Evolutionary conservation across 2,797 vertebrate genomes (phyloP).

Genomic region (Epinephelus awoara): DNA sequence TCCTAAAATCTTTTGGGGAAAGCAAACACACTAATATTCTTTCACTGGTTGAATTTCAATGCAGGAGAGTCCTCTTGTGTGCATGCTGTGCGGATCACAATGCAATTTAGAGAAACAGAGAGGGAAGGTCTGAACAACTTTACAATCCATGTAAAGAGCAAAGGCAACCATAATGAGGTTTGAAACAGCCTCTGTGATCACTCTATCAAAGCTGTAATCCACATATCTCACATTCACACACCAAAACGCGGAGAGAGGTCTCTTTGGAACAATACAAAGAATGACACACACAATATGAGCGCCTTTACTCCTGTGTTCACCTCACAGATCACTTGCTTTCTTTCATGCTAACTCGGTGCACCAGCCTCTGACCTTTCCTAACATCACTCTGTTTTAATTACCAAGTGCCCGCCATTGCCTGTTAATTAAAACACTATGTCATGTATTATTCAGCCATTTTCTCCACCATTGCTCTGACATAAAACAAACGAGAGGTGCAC

Average conservation of each 20-base stretch:
- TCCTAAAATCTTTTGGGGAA: not conserved
- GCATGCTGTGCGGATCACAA: not conserved
- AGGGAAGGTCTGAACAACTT: constrained; percentile 11
- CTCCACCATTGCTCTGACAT: constrained; percentile 38
- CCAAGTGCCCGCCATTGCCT: constrained; percentile 40
- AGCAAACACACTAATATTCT: not conserved
- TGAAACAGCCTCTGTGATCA: constrained; percentile 4
- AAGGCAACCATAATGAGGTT: not conserved
- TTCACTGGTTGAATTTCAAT: not conserved
- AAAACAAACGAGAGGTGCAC: constrained; percentile 56
- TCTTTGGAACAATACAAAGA: constrained; percentile 2
- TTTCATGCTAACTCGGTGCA: constrained; percentile 16
- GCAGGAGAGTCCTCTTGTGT: not conserved
- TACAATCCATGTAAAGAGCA: constrained; percentile 11
- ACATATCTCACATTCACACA: not conserved
- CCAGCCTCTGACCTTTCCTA: constrained; percentile 62
- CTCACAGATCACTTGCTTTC: constrained; percentile 7
- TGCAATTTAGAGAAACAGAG: constrained; percentile 21
- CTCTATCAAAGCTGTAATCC: constrained; percentile 27
- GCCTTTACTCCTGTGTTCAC: constrained; percentile 1
- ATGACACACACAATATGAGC: not conserved
- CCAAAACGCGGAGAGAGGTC: not conserved
- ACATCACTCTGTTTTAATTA: constrained; percentile 69
- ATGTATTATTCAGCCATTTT: constrained; percentile 71
- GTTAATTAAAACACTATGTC: constrained; percentile 71